Evolutionary conservation across 2,113 vertebrate genomes (phyloP), one percentile per base, ranked within the genome.

Genomic region (Eulacestoma nigropectus): DNA sequence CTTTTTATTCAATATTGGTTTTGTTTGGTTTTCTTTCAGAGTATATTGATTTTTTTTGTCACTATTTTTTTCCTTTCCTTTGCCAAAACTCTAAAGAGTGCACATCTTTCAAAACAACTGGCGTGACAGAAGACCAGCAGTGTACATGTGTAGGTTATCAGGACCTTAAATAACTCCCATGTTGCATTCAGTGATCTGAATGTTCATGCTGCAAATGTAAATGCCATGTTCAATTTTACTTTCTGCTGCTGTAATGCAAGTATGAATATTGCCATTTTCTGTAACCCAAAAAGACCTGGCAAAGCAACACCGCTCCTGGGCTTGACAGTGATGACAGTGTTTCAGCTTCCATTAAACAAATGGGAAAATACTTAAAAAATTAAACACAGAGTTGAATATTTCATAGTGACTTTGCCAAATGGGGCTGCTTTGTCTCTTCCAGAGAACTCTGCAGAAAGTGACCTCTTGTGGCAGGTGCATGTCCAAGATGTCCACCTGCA

Each of bases 331-430:
- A 90, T 85, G 96, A 91, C 96, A 94, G 70, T 37, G 42, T 91
- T 98, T 97, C 96, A 90, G 90, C 93, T 97, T 96, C 92, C 95
- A 97, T 97, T 97, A 97, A 98, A 86, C 94, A 97, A 97, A 96
- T 93, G 91, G 93, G 90, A 93, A 95, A 94, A 82, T 41, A 86
- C 84, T 96, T 98, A 23, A 98, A 97, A 98, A 95, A 96, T 98
- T 97, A 97, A 98, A 96, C 68, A 91, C 53, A 37, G 81, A 82
- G 63, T 83, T 98, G 89, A 97, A 96, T 97, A 96, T 97, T 98
- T 98, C 80, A 97, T 96, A 78, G 90, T 23, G 76, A 82, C 76
- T 84, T 93, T 91, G 50, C 56, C 84, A 83, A 94, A 79, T 56
- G 55, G 75, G 46, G 64, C 42, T 64, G 68, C 4, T 19, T 25